A percentile compares a stretch with the other conserved stretches of the same genome.
Conservation (phyloP, 30 jellyfish, hydroid and myxozoan genomes). For the Nemopilema nomurai region DNA sequence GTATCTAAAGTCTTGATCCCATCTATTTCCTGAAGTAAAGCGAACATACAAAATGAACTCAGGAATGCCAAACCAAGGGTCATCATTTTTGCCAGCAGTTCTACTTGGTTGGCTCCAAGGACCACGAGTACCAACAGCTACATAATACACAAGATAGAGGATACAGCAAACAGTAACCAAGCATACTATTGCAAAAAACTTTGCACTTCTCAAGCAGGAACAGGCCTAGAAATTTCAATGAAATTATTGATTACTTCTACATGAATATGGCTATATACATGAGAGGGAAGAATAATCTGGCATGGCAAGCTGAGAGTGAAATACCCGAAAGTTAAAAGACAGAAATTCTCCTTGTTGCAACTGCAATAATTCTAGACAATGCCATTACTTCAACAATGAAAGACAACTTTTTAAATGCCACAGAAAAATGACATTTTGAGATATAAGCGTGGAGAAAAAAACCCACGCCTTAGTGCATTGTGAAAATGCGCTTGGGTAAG, state of each 20-base stretch:
- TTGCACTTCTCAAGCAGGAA: background rate
- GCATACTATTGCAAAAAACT: background rate
- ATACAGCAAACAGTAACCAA: background rate
- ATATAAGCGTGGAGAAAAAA: too few relatives aligned
- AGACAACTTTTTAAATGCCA: too few relatives aligned
- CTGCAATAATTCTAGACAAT: too few relatives aligned
- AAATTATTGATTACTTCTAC: background rate
- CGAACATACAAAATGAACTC: slow-evolving; percentile 53
- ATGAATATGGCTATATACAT: background rate
- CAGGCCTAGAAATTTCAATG: background rate
- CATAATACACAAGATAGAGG: background rate
- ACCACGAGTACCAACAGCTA: background rate
- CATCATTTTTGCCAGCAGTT: background rate
- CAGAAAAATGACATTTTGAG: too few relatives aligned
- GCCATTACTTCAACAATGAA: too few relatives aligned
- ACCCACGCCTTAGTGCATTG: too few relatives aligned
- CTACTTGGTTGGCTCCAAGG: background rate
- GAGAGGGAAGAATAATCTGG: too few relatives aligned
- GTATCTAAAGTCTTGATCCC: slow-evolving; percentile 27
- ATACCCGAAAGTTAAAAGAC: too few relatives aligned
- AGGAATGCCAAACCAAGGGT: slow-evolving; percentile 46
- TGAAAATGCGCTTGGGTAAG: too few relatives aligned
- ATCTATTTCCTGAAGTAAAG: slow-evolving; percentile 49
- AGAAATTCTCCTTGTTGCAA: too few relatives aligned
- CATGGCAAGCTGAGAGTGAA: too few relatives aligned